Percentiles rank a stretch among this genome's conserved stretches.
Evolutionary conservation across 92 coral and sea anemone species (phyloP).

Genomic region (Virgularia gustaviana): DNA sequence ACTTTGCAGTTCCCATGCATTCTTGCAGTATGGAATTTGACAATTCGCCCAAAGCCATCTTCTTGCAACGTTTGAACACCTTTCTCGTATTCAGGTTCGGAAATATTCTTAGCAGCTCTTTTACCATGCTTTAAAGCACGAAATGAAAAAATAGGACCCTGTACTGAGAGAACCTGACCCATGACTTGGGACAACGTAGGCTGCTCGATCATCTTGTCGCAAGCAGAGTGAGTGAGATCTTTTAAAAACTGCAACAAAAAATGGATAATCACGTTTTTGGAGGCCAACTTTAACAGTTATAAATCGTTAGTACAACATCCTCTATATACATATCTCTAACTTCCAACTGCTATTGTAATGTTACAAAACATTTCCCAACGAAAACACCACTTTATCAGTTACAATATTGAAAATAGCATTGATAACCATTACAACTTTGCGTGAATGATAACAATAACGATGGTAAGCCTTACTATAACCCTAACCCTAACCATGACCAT

Average conservation of each 20-base stretch:
- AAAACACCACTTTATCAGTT: too few relatives aligned
- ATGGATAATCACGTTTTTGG: neutral
- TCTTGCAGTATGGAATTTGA: constrained; percentile 39
- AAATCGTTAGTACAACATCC: too few relatives aligned
- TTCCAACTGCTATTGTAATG: too few relatives aligned
- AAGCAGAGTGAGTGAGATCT: neutral
- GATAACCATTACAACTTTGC: too few relatives aligned
- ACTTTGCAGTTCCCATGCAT: constrained; percentile 37
- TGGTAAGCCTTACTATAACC: too few relatives aligned
- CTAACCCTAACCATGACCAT: too few relatives aligned
- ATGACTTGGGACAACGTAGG: too few relatives aligned
- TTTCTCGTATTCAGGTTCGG: constrained; percentile 24
- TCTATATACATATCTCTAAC: too few relatives aligned
- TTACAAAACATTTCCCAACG: too few relatives aligned
- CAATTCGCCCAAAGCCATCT: constrained; percentile 32
- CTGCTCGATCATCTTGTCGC: constrained; percentile 24
- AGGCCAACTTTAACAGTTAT: too few relatives aligned
- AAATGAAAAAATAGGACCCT: constrained; percentile 23
- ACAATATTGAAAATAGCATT: too few relatives aligned
- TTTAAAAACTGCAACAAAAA: neutral
- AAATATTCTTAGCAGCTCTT: neutral
- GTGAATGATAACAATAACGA: too few relatives aligned
- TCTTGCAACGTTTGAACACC: constrained; percentile 5
- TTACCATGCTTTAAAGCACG: constrained; percentile 17
- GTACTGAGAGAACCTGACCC: constrained; percentile 6